A percentile compares a stretch with the other conserved stretches of the same genome.
Evolutionary conservation across 37 sponge, comb jelly and placozoan species (phyloP).

Genomic region (Chondrosia reniformis): DNA sequence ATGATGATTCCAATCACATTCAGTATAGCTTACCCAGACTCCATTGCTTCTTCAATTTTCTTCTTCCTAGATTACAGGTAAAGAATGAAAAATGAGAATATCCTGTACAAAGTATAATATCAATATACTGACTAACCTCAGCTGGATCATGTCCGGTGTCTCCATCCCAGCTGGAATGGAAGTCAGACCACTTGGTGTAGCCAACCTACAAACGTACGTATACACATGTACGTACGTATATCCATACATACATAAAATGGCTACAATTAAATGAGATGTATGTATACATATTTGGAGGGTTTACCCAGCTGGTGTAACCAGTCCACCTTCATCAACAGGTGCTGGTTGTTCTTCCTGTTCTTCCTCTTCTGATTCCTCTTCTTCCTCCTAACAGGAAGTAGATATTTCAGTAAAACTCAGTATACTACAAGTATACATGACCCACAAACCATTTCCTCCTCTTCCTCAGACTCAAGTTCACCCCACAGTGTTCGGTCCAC

Average conservation of each 20-base stretch:
- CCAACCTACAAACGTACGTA: slow-evolving; percentile 45
- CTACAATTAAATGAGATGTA: background rate
- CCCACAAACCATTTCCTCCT: slow-evolving; percentile 19
- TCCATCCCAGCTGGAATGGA: slow-evolving; percentile 97
- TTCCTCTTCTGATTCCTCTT: slow-evolving; percentile 61
- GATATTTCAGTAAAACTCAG: background rate
- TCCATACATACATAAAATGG: background rate
- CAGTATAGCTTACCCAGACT: slow-evolving; percentile 72
- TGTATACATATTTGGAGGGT: background rate
- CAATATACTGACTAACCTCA: slow-evolving; percentile 74
- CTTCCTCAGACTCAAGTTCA: slow-evolving; percentile 91
- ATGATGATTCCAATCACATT: background rate
- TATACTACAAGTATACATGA: background rate
- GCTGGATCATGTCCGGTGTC: slow-evolving; percentile 95
- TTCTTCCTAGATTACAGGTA: slow-evolving; percentile 53
- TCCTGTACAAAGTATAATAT: background rate
- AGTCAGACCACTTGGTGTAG: slow-evolving; percentile 95
- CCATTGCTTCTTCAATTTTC: slow-evolving; percentile 90
- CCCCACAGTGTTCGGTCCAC: slow-evolving; percentile 88
- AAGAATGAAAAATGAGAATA: too few species aligned
- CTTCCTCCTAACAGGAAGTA: slow-evolving; percentile 17
- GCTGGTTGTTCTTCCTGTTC: background rate
- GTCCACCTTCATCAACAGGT: background rate
- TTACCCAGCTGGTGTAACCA: background rate
- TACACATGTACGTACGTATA: slow-evolving; percentile 30